Conservation (phyloP, 2,797 vertebrate species). For the Myotis vivesi region DNA sequence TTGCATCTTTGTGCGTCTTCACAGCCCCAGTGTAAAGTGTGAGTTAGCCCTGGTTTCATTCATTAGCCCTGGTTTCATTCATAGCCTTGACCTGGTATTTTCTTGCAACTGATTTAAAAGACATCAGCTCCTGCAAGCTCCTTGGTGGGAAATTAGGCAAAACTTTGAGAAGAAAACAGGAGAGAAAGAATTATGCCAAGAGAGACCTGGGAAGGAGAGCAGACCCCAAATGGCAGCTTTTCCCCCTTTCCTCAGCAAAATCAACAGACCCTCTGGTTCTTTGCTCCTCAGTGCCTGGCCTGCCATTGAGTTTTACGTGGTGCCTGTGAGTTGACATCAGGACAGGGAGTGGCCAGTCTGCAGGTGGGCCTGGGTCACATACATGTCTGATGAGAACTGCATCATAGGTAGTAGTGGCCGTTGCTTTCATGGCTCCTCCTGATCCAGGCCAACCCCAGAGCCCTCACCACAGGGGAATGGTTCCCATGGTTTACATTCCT, state of each 20-base stretch:
- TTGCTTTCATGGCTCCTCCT: neutral
- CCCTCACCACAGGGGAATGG: fast-evolving
- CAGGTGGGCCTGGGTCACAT: too few species aligned
- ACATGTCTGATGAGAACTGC: fast-evolving
- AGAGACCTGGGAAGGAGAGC: neutral
- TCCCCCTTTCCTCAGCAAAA: neutral
- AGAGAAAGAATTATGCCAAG: neutral
- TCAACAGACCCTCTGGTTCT: neutral
- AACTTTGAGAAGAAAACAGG: neutral
- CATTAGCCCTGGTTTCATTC: too few species aligned
- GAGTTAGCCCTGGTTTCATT: fast-evolving
- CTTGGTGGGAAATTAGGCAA: too few species aligned
- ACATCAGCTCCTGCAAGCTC: neutral
- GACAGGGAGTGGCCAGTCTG: neutral
- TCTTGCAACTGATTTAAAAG: neutral
- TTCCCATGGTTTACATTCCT: fast-evolving
- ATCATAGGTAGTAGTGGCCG: fast-evolving
- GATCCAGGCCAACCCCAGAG: fast-evolving
- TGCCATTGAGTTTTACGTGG: neutral
- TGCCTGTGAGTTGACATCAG: neutral
- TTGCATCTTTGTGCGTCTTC: neutral
- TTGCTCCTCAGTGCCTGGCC: neutral
- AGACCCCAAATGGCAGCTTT: neutral
- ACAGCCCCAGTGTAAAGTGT: fast-evolving
- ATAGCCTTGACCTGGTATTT: too few species aligned